A percentile compares a stretch with the other conserved stretches of the same genome.
These are phyloP conservation scores for Galemys pyrenaicus DNA, from an alignment of 2,113 vertebrate species.

Conservation along the genomic window DNA sequence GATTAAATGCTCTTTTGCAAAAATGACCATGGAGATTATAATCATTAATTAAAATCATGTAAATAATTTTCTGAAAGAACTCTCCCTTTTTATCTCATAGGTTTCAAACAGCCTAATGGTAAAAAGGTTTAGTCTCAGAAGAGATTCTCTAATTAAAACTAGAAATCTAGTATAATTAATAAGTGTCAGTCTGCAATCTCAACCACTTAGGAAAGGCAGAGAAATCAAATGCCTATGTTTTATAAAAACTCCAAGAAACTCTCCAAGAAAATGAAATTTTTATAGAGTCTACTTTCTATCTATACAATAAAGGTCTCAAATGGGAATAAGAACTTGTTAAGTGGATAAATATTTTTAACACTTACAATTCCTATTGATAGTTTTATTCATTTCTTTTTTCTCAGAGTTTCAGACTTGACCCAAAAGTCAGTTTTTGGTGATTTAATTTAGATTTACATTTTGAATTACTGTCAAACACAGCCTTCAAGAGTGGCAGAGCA, in stretches of 20 bases:
- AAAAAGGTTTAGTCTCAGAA: constrained; percentile 86
- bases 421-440: constrained; percentile 26
- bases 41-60: constrained; percentile 91
- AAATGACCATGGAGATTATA: constrained; percentile 88
- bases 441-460: constrained; percentile 33
- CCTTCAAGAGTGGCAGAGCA: too few species aligned
- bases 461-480: neutral
- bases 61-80: constrained; percentile 88
- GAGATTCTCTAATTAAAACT: constrained; percentile 87
- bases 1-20: constrained; percentile 88
- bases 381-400: constrained; percentile 41
- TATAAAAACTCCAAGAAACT: constrained; percentile 52
- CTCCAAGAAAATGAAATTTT: constrained; percentile 26
- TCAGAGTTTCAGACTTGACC: constrained; percentile 20
- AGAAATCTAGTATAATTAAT: constrained; percentile 85
- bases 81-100: constrained; percentile 84
- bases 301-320: constrained; percentile 38
- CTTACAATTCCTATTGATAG: neutral
- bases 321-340: neutral
- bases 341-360: constrained; percentile 46
- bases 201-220: constrained; percentile 66
- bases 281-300: constrained; percentile 48
- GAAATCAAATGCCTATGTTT: constrained; percentile 69
- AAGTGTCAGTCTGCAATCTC: constrained; percentile 80
- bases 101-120: constrained; percentile 84